These are phyloP conservation scores for Notolepis coatsorum DNA, from an alignment of 2,797 vertebrate species.

Conservation along the genomic window DNA sequence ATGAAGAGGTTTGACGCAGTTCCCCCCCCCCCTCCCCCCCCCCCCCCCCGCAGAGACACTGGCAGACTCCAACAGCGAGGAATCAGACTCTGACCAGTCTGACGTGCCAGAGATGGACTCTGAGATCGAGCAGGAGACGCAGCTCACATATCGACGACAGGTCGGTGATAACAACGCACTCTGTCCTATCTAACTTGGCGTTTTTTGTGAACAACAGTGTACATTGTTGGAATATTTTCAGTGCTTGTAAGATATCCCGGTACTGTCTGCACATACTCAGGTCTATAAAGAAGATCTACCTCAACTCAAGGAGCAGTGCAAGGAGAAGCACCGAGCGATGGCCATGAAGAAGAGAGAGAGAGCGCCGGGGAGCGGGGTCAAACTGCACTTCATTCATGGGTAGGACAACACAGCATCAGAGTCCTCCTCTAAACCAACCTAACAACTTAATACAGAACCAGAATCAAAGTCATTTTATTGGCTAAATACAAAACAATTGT, in stretches of 20 bases:
- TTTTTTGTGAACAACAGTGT: no score
- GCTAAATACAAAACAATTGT: background rate
- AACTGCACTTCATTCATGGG: slow-evolving; percentile 98
- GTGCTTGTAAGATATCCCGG: background rate
- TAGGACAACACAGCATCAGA: slow-evolving; percentile 66
- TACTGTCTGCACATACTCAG: slow-evolving; percentile 65
- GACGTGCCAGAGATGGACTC: slow-evolving; percentile 99
- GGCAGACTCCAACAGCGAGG: slow-evolving; percentile 96
- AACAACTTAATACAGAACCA: background rate
- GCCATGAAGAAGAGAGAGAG: slow-evolving; percentile 93
- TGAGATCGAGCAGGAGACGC: slow-evolving; percentile 98
- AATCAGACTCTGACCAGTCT: slow-evolving; percentile 97
- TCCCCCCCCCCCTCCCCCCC: slow-evolving; percentile 32
- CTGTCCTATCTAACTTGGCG: background rate
- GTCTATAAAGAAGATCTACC: slow-evolving; percentile 99
- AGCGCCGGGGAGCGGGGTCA: slow-evolving; percentile 90
- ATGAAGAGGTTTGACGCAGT: slow-evolving; percentile 19
- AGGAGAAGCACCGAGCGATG: slow-evolving; percentile 90
- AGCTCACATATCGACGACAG: slow-evolving; percentile 95
- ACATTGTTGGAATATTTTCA: background rate
- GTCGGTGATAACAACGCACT: slow-evolving; percentile 65
- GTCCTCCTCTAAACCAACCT: background rate
- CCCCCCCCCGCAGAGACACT: slow-evolving; percentile 86
- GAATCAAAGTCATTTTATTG: background rate
- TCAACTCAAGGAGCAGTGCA: slow-evolving; percentile 98